A percentile compares a stretch with the other conserved stretches of the same genome.
phyloP scores from a whole-genome alignment of 1,140 invertebrate genomes.

The Drosophila quadrilineata region DNA sequence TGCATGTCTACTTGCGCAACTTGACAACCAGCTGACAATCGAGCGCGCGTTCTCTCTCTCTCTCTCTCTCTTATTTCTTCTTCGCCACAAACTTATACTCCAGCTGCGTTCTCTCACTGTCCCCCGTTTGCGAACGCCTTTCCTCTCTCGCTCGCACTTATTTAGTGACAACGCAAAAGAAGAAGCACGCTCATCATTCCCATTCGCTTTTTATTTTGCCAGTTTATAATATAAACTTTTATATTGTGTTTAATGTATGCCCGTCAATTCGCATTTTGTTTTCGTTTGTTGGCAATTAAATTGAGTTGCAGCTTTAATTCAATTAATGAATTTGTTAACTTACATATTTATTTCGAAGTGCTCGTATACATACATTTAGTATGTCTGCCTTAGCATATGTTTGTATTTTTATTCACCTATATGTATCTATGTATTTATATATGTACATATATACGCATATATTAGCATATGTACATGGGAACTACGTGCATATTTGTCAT shows the following conservation, averaged over 20 bases:
- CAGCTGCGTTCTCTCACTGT: too few species aligned
- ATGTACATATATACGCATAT: background rate
- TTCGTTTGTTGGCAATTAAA: too few species aligned
- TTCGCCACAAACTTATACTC: slow-evolving; percentile 16
- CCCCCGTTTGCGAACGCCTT: slow-evolving; percentile 7
- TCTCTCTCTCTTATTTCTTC: background rate
- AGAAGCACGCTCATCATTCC: slow-evolving; percentile 29
- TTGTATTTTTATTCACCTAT: slow-evolving; percentile 2
- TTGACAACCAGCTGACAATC: slow-evolving; percentile 47
- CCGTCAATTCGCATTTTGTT: background rate
- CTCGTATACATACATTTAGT: background rate
- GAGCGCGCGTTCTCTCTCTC: slow-evolving; percentile 26
- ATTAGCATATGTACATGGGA: background rate
- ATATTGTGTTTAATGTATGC: background rate
- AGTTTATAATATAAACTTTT: slow-evolving; percentile 2
- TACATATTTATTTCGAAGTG: slow-evolving; percentile 5
- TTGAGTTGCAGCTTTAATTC: slow-evolving; percentile 6
- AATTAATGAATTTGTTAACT: background rate
- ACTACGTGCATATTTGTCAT: slow-evolving; percentile 29
- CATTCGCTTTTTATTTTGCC: slow-evolving; percentile 23
- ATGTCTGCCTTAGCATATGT: slow-evolving; percentile 8
- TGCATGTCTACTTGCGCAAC: slow-evolving; percentile 45
- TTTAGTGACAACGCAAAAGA: slow-evolving; percentile 20
- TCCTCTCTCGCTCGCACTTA: background rate
- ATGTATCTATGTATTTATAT: background rate